These are phyloP conservation scores for Cavia porcellus DNA, from an alignment of 2,113 vertebrate species.

Conservation along the genomic window DNA sequence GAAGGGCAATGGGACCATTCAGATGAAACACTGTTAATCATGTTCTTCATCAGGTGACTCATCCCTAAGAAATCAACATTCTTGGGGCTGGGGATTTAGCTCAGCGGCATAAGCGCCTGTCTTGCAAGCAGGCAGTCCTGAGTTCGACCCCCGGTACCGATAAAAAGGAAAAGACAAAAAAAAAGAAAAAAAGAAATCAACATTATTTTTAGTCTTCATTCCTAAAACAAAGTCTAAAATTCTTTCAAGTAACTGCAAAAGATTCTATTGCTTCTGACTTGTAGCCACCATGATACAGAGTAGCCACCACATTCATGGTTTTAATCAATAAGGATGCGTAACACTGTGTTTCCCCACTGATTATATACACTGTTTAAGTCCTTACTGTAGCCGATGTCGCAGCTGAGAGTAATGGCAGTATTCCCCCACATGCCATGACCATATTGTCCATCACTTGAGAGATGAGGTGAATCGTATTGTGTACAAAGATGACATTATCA, in stretches of 20 bases:
- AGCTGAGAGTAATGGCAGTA: conserved; percentile 97
- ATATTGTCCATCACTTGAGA: conserved; percentile 99
- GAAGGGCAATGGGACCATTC: conserved; percentile 23
- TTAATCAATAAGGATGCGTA: conserved; percentile 35
- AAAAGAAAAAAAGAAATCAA: background rate
- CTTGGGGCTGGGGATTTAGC: background rate
- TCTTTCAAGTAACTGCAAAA: conserved; percentile 23
- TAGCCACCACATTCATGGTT: conserved; percentile 43
- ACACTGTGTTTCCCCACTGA: conserved; percentile 59
- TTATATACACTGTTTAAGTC: conserved; percentile 65
- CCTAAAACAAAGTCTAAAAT: conserved; percentile 11
- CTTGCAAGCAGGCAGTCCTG: too few species aligned
- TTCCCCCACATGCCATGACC: conserved; percentile 99
- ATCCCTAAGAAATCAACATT: conserved; percentile 24
- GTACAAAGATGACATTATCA: conserved; percentile 98
- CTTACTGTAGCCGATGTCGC: conserved; percentile 98
- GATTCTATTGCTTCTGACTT: background rate
- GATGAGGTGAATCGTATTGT: conserved; percentile 98
- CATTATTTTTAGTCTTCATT: background rate
- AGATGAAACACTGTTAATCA: conserved; percentile 56
- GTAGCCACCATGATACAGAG: background rate
- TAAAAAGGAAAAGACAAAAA: too few species aligned
- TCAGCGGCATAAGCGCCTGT: too few species aligned
- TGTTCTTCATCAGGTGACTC: conserved; percentile 8
- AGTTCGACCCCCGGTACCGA: too few species aligned